Base-by-base conservation (phyloP, 2,888 invertebrate species). In the Lymantria dispar region DNA sequence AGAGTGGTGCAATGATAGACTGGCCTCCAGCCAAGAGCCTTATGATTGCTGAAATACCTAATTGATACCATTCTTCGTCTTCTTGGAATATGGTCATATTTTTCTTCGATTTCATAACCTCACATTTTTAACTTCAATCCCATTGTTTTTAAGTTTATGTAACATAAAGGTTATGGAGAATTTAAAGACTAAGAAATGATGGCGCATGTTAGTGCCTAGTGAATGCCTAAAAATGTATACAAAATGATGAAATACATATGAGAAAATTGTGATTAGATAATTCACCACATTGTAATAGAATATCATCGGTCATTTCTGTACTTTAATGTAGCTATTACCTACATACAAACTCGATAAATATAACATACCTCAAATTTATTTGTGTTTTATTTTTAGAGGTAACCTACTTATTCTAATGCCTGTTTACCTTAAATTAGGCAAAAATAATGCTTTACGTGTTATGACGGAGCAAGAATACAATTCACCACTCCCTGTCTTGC, bases 261-360 rank as follows among this genome's bases (percentile, higher is more conserved):
- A 85, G 72, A 85, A 71, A 80, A 85, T 80, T 89, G 89, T 90
- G 89, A 89, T 88, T 89, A 89, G 88, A 76, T 72, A 80, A 68
- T 62, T 67, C 67, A 78, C 77, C 67, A 78, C 77, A 81, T 83
- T 85, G 83, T 87, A 87, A 87, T 87, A 87, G 85, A n/a, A 69
- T 60, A 78, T 87, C 86, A 87, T 87, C 75, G 76, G 76, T 85
- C 85, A 85, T 87, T 87, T 88, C 89, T 85, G 85, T 90, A 90
- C 77, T 87, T 89, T 88, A 91, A 83, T 84, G 88, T 91, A 91
- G 91, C 85, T 85, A 88, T 87, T 87, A 87, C 79, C 87, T 87
- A 88, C 90, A 89, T 90, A 90, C 87, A 88, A 90, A 89, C 85
- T 91, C 83, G 87, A 90, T 90, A 89, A 87, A 89, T 90, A 89